Conservation (phyloP, 2,888 invertebrate species). For the Branchinecta sandiegonensis region DNA sequence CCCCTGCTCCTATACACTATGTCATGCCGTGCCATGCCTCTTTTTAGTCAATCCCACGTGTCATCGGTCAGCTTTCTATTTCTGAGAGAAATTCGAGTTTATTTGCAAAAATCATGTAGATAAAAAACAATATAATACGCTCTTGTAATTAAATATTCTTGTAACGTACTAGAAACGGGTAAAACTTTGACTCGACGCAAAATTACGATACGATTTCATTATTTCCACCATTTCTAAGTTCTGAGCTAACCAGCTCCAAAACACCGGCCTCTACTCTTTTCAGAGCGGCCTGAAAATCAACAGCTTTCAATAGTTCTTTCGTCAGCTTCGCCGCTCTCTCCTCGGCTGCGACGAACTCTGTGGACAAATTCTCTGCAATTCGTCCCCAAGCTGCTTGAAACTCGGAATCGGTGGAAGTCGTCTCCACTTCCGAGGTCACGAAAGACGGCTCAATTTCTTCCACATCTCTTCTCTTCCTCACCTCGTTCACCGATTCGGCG, state of each 20-base stretch:
- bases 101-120: no score
- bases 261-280: slow-evolving; percentile 1
- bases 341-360: background rate
- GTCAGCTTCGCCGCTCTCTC: background rate
- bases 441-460: slow-evolving; percentile 8
- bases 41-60: no score
- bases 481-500: background rate
- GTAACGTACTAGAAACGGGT: no score
- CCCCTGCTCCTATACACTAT: no score
- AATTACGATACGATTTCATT: background rate
- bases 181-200: no score
- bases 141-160: no score
- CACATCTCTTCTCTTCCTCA: background rate
- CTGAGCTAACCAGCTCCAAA: background rate
- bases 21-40: no score
- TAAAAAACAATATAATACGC: no score
- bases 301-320: background rate
- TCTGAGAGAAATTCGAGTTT: no score
- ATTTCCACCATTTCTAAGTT: background rate
- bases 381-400: slow-evolving; percentile 5
- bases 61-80: no score
- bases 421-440: background rate
- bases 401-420: background rate
- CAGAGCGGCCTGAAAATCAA: background rate
- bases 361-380: background rate